Base-by-base conservation (phyloP, 1,140 invertebrate genomes). In the Metaphire vulgaris region DNA sequence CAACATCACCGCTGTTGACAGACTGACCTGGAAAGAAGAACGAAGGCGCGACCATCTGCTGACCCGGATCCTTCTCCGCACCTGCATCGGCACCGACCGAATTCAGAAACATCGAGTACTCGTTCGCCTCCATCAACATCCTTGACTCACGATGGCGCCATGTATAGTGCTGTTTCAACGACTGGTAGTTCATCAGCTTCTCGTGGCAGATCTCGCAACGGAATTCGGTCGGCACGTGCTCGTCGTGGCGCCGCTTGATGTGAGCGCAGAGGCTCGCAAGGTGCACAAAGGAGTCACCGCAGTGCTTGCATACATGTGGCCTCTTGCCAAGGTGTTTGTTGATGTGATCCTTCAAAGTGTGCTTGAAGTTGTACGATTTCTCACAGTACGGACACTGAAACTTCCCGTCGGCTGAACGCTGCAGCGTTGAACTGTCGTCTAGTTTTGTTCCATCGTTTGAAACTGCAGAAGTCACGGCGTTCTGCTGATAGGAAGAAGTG, bases 321-420 rank as follows among this genome's bases (percentile, higher is more conserved):
- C 76, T 29, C 33, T 65, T 68, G 26, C 76, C 76, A 21, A 74
- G 33, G 33, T 77, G 76, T 28, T 74, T 77, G 76, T 77, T 77
- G 31, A 77, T 77, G 56, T 77, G 76, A 21, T 77, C 76, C 29
- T 77, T 77, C 33, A 77, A 33, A 15, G 76, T 77, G 72, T 77
- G 76, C 56, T 77, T 77, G 66, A 77, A 77, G 30, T 74, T 74
- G 76, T 77, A 77, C 32, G 69, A 34, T 34, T 77, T 77, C 33
- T 74, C 76, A 34, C 76, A 77, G 72, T 77, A 72, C 28, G 76
- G 76, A 69, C 76, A 77, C 65, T 77, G 76, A 30, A 77, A 77
- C 72, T 77, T 77, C 21, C 76, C 76, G 28, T 74, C 65, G n/a
- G 30, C 72, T 1, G 76, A 56, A 21, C 76, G 71, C 21, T 32